phyloP scores from a whole-genome alignment of 2,888 invertebrate species.

The Hylaea fasciaria region DNA sequence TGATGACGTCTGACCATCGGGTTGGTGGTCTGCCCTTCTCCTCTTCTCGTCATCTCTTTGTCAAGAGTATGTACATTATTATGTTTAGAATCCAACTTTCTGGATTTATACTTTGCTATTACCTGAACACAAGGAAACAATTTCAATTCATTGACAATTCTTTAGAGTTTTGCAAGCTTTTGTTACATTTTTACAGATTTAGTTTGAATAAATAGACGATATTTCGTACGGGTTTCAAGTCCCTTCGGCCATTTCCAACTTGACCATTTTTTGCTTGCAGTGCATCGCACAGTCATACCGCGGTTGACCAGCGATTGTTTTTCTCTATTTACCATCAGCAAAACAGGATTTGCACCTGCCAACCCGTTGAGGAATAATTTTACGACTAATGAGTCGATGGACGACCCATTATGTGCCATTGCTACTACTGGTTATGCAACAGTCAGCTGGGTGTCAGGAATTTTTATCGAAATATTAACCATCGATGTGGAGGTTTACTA shows the following conservation, averaged over 20 bases:
- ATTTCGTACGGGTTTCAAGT: constrained; percentile 6
- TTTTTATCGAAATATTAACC: constrained; percentile 12
- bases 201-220: background rate
- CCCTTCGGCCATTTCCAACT: constrained; percentile 33
- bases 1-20: too few relatives aligned
- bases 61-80: too few relatives aligned
- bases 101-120: too few relatives aligned
- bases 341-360: constrained; percentile 65
- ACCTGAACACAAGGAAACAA: too few relatives aligned
- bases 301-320: constrained; percentile 45
- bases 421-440: constrained; percentile 46
- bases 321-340: constrained; percentile 55
- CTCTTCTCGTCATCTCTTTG: too few relatives aligned
- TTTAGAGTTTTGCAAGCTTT: too few relatives aligned
- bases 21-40: too few relatives aligned
- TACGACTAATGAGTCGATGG: constrained; percentile 59
- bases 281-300: constrained; percentile 34
- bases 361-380: constrained; percentile 59
- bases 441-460: constrained; percentile 10
- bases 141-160: too few relatives aligned
- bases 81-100: too few relatives aligned
- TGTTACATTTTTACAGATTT: too few relatives aligned
- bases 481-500: background rate
- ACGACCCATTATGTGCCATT: constrained; percentile 58
- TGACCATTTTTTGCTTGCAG: constrained; percentile 45